These are phyloP conservation scores for Marmota monax DNA, from an alignment of 2,113 vertebrate genomes.

Conservation along the genomic window DNA sequence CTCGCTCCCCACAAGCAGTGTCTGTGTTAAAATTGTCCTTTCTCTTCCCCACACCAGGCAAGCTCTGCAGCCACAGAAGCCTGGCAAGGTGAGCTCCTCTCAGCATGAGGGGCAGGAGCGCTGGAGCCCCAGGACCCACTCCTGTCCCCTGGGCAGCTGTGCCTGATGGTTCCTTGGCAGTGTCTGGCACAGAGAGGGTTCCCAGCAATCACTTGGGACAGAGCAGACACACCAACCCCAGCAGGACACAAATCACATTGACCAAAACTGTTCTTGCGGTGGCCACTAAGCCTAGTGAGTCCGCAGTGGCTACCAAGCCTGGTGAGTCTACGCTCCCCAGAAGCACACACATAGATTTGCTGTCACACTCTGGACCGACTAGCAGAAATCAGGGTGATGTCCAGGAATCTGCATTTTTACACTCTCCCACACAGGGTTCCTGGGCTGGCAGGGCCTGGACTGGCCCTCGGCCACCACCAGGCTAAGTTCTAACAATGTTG, in stretches of 20 bases:
- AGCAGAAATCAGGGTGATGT: not conserved
- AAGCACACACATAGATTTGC: not conserved
- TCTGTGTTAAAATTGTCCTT: not conserved
- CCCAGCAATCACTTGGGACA: not conserved
- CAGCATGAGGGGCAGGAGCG: not conserved
- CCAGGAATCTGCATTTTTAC: not conserved
- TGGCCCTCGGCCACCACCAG: not conserved
- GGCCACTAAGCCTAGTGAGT: not conserved
- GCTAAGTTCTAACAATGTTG: not conserved
- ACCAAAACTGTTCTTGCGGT: not conserved
- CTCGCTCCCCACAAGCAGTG: not conserved
- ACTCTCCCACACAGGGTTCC: not conserved
- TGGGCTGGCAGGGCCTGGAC: not conserved
- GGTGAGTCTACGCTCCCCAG: not conserved
- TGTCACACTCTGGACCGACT: not conserved
- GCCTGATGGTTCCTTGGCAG: not conserved
- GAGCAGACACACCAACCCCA: not conserved
- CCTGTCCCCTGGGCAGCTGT: not conserved
- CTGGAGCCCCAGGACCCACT: too few species aligned
- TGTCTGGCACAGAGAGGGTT: not conserved
- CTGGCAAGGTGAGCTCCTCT: too few species aligned
- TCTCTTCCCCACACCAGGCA: not conserved
- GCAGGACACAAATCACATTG: not conserved
- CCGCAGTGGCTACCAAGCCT: not conserved
- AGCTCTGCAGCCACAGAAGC: not conserved